These are phyloP conservation scores for Tromatobia lineatoria DNA, from an alignment of 2,888 invertebrate genomes.

Conservation along the genomic window DNA sequence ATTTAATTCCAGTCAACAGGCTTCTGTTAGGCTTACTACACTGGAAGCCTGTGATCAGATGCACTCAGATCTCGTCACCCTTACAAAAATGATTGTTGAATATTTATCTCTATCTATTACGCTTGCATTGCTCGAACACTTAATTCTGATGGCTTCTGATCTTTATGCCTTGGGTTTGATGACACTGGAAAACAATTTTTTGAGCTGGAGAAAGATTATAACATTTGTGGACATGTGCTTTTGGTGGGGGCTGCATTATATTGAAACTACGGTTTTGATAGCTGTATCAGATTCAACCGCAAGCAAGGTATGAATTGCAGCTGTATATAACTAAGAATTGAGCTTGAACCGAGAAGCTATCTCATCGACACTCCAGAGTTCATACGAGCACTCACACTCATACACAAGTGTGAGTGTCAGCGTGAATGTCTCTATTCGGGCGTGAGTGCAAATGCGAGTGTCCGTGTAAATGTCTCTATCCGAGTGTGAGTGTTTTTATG, in stretches of 20 bases:
- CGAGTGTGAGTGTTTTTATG: no score
- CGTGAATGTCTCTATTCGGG: no score
- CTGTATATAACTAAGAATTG: neutral
- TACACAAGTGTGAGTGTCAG: no score
- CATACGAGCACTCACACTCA: no score
- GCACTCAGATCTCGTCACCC: slow-evolving; percentile 61
- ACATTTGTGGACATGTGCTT: slow-evolving; percentile 17
- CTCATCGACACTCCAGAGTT: no score
- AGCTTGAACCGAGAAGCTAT: no score
- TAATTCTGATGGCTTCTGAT: slow-evolving; percentile 57
- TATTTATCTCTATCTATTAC: slow-evolving; percentile 60
- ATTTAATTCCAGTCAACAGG: slow-evolving; percentile 49
- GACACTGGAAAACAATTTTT: slow-evolving; percentile 16
- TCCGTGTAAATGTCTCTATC: no score
- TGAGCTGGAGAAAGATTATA: neutral
- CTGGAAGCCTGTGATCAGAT: slow-evolving; percentile 58
- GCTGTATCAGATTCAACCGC: slow-evolving; percentile 52
- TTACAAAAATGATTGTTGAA: slow-evolving; percentile 51
- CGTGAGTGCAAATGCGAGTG: no score
- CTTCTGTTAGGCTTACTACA: neutral
- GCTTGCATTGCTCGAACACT: slow-evolving; percentile 54
- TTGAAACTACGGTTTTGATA: slow-evolving; percentile 37
- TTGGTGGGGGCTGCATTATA: slow-evolving; percentile 54
- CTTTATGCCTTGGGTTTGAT: slow-evolving; percentile 58
- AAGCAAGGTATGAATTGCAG: slow-evolving; percentile 49